A percentile compares a stretch with the other conserved stretches of the same genome.
Conservation (phyloP, 1,140 invertebrate species). For the Aradophagus sp. region DNA sequence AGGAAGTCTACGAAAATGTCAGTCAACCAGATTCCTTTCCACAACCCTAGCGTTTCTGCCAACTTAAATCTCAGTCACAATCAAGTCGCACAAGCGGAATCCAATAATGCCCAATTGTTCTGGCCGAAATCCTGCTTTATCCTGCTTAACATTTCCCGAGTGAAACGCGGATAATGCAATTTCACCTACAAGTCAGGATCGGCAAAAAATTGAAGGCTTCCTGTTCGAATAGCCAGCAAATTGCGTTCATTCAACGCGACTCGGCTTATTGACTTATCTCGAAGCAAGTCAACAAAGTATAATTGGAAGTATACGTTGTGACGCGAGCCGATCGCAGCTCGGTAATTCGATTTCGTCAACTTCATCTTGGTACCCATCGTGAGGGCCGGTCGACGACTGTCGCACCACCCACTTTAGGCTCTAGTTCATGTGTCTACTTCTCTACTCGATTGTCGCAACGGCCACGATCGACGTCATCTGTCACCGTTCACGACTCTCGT, state of each 20-base stretch:
- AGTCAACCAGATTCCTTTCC: too few species aligned
- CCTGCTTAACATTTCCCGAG: conserved; percentile 12
- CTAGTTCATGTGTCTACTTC: conserved; percentile 40
- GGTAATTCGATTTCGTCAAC: conserved; percentile 46
- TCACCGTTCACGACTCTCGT: conserved; percentile 35
- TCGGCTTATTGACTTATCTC: conserved; percentile 42
- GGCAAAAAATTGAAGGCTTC: conserved; percentile 36
- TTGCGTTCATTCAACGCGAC: conserved; percentile 31
- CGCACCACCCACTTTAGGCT: conserved; percentile 27
- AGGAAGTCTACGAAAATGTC: too few species aligned
- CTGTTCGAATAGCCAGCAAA: conserved; percentile 34
- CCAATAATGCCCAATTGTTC: conserved; percentile 1
- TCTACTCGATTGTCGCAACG: conserved; percentile 19
- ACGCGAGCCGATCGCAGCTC: conserved; percentile 26
- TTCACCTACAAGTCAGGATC: conserved; percentile 5
- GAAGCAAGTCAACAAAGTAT: conserved; percentile 40
- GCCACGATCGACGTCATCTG: conserved; percentile 34
- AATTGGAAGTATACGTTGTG: conserved; percentile 35
- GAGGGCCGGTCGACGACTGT: conserved; percentile 32
- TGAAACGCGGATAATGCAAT: conserved; percentile 12
- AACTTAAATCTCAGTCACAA: too few species aligned
- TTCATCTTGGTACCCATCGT: conserved; percentile 38
- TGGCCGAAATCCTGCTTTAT: conserved; percentile 1
- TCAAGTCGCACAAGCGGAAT: not conserved
- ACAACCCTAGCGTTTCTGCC: too few species aligned